A percentile compares a stretch with the other conserved stretches of the same genome.
Conservation (phyloP, 1,140 invertebrate genomes). For the Dendroctonus ponderosae region DNA sequence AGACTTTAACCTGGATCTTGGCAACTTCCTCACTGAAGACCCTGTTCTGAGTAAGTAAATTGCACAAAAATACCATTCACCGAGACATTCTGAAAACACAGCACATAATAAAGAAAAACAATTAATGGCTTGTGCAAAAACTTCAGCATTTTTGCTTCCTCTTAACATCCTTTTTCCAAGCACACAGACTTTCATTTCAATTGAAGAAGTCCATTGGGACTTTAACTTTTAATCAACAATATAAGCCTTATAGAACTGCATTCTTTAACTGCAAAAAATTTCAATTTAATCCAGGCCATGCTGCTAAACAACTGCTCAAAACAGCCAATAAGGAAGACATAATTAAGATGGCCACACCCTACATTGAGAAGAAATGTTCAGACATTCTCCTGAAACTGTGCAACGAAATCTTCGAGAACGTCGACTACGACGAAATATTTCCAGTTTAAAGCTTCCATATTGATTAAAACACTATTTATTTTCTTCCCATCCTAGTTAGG, state of each 20-base stretch:
- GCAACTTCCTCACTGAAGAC: constrained; percentile 65
- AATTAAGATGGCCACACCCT: constrained; percentile 30
- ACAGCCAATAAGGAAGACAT: constrained; percentile 38
- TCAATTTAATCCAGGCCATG: constrained; percentile 37
- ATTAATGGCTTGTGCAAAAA: too few relatives aligned
- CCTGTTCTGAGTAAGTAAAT: constrained; percentile 55
- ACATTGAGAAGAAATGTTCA: constrained; percentile 35
- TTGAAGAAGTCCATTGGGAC: too few relatives aligned
- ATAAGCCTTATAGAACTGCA: too few relatives aligned
- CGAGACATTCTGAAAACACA: too few relatives aligned
- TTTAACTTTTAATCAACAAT: too few relatives aligned
- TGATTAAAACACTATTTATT: neutral
- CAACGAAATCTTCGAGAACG: constrained; percentile 37
- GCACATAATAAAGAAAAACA: neutral
- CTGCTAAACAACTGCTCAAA: constrained; percentile 28
- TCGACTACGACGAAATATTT: constrained; percentile 43
- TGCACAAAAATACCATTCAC: too few relatives aligned
- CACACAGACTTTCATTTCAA: neutral
- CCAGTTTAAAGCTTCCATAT: constrained; percentile 17
- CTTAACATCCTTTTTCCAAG: neutral
- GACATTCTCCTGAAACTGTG: constrained; percentile 36
- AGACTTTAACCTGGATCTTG: constrained; percentile 59
- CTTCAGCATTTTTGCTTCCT: too few relatives aligned
- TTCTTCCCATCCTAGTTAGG: too few relatives aligned
- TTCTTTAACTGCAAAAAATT: too few relatives aligned